Evolutionary conservation across 2,888 invertebrate genomes (phyloP).

Genomic region (Phaonia tiefii): DNA sequence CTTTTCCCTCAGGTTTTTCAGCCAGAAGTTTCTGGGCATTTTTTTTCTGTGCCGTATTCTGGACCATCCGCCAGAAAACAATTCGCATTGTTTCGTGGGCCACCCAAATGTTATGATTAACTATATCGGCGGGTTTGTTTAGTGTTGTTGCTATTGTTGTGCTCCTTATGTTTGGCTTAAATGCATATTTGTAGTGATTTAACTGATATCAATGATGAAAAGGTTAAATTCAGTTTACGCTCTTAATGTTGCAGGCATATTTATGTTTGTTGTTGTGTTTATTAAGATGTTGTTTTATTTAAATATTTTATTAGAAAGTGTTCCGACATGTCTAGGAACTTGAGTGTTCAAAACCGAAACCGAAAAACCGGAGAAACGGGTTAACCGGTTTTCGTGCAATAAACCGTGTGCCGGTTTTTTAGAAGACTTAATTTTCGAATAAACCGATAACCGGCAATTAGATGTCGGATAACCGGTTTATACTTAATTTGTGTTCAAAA

Average conservation of each 20-base stretch:
- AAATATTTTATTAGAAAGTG: too few relatives aligned
- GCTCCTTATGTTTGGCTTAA: constrained; percentile 54
- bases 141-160: constrained; percentile 17
- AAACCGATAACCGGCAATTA: too few relatives aligned
- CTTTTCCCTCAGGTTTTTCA: constrained; percentile 53
- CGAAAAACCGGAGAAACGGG: too few relatives aligned
- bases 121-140: constrained; percentile 61
- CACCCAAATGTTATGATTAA: constrained; percentile 79
- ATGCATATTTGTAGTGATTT: constrained; percentile 62
- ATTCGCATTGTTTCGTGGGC: constrained; percentile 71
- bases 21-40: constrained; percentile 38
- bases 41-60: constrained; percentile 1
- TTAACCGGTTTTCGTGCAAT: too few relatives aligned
- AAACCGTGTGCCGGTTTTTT: too few relatives aligned
- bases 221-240: constrained; percentile 24
- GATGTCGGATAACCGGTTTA: too few relatives aligned
- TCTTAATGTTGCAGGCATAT: neutral
- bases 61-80: constrained; percentile 61
- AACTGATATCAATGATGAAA: constrained; percentile 55
- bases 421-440: too few relatives aligned
- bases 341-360: too few relatives aligned
- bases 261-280: too few relatives aligned
- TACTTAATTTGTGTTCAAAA: too few relatives aligned
- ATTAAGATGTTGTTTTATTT: too few relatives aligned
- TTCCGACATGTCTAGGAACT: too few relatives aligned